Evolutionary conservation across 2,888 invertebrate species (phyloP).

Genomic region (Trachelus troglodyta): DNA sequence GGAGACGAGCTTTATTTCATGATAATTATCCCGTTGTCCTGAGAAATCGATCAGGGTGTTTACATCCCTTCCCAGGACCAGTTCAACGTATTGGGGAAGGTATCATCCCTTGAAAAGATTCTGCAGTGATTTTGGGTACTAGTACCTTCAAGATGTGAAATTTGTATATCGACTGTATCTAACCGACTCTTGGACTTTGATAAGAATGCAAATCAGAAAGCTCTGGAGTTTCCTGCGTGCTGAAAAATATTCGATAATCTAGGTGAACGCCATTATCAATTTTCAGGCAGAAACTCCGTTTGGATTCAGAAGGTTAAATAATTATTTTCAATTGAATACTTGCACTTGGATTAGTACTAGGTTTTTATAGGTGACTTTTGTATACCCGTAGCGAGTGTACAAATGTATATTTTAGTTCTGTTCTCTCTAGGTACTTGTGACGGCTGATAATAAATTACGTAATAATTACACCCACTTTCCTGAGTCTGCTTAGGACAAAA

Average conservation of each 20-base stretch:
- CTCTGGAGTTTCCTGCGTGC: neutral
- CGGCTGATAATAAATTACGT: conserved; percentile 58
- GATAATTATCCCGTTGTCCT: conserved; percentile 42
- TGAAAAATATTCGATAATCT: neutral
- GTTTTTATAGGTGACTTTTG: conserved; percentile 47
- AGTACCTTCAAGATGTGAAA: neutral
- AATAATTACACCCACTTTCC: conserved; percentile 54
- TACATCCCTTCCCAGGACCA: conserved; percentile 9
- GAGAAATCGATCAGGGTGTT: neutral
- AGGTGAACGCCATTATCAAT: neutral
- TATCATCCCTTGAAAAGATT: neutral
- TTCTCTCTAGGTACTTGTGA: conserved; percentile 36
- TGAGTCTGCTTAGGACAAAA: conserved; percentile 12
- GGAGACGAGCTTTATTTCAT: conserved; percentile 34
- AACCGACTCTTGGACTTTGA: neutral
- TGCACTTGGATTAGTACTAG: neutral
- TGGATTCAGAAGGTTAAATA: neutral
- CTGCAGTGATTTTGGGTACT: neutral
- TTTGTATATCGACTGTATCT: neutral
- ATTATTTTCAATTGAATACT: neutral
- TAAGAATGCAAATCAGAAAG: neutral
- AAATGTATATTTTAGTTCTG: conserved; percentile 58
- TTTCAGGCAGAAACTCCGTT: neutral
- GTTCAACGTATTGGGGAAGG: conserved; percentile 27
- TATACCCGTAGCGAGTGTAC: conserved; percentile 46